phyloP scores from a whole-genome alignment of 2,797 vertebrate genomes.

The Oreochromis mossambicus region DNA sequence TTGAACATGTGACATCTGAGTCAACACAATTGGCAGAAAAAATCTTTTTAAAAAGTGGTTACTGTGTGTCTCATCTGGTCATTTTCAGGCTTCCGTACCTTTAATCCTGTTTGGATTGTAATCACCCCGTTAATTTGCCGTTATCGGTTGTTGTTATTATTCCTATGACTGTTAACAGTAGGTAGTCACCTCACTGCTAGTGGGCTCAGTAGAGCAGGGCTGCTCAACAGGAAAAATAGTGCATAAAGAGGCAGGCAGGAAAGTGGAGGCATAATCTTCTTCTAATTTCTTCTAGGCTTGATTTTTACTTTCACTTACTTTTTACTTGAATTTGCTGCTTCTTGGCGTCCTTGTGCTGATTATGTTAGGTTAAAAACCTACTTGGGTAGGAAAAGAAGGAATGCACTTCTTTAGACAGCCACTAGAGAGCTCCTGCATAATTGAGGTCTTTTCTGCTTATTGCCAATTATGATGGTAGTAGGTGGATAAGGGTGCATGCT shows the following conservation, averaged over 20 bases:
- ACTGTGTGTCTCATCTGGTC: background rate
- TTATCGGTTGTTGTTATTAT: background rate
- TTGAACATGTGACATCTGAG: background rate
- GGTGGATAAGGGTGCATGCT: background rate
- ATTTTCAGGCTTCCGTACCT: constrained; percentile 1
- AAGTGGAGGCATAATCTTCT: background rate
- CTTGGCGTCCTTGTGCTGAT: background rate
- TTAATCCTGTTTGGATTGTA: background rate
- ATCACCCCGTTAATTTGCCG: background rate
- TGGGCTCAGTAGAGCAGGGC: background rate
- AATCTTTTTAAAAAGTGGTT: background rate
- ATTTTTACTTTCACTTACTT: background rate
- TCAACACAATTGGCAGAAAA: background rate
- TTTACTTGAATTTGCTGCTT: background rate
- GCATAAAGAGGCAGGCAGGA: background rate
- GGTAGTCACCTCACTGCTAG: background rate
- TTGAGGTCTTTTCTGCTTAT: background rate
- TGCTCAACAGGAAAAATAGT: background rate
- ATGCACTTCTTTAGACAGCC: background rate
- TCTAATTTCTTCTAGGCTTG: background rate
- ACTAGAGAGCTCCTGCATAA: background rate
- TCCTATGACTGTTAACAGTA: background rate
- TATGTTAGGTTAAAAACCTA: background rate
- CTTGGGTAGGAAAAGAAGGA: background rate
- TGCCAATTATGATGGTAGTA: background rate